Evolutionary conservation across 2,797 vertebrate species (phyloP), one percentile per base, ranked within the genome.

Genomic region (Peromyscus nudipes): DNA sequence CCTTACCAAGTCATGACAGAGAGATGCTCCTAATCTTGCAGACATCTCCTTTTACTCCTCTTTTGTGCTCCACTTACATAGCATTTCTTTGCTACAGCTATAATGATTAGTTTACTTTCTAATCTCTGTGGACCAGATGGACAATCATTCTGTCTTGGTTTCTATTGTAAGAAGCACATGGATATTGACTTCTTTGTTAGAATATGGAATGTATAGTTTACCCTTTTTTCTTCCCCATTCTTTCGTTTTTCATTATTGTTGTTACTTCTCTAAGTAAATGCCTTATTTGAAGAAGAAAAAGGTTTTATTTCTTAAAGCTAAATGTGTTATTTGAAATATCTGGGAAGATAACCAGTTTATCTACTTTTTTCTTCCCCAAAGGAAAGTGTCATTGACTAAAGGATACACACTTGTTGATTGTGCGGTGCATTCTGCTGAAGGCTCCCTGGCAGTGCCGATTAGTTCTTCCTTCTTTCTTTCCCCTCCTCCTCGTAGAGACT

Each of bases 151-250:
- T 62, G 65, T 49, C 80, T 60, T 85, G 95, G 69, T 65, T 91
- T 96, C 91, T 82, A 0, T n/a, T n/a, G 34, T 62, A 2, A 11
- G 88, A 73, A 71, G 34, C 81, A 17, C 46, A 7, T 21, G 81
- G 60, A 27, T 57, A 2, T 67, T 67, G 19, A 29, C 64, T 29
- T 25, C 88, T 94, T 92, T 73, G 64, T 81, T 85, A 82, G 85
- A 43, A 16, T 37, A 4, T 75, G 79, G 65, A 60, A 13, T 43
- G 73, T 43, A 1, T 1, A 57, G 55, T 29, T 89, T 65, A 6
- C 52, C 19, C 52, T n/a, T 92, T 55, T 89, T 46, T 14, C 75
- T 96, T 92, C 83, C 76, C 67, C 55, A 40, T 89, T 87, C 80
- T 88, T 64, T 71, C 62, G 71, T 64, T 49, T 55, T 79, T 79